Percentiles rank a stretch among this genome's conserved stretches.
phyloP scores from a whole-genome alignment of 2,113 vertebrate genomes.

The Sceloporus undulatus region DNA sequence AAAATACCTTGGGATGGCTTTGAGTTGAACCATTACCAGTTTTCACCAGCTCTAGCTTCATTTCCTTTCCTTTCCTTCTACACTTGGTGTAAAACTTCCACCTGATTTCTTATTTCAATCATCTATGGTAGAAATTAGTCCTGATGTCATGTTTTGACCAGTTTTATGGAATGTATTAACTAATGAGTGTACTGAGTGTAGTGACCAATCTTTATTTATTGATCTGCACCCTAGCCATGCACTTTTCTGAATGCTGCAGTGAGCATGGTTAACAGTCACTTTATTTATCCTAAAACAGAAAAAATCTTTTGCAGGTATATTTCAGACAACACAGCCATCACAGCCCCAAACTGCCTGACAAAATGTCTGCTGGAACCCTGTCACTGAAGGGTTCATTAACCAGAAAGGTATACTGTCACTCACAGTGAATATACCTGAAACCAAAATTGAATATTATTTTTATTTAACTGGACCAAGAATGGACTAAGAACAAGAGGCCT shows the following conservation, averaged over 20 bases:
- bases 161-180: background rate
- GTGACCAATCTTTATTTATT: conserved; percentile 15
- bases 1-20: too few species aligned
- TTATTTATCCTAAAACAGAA: conserved; percentile 5
- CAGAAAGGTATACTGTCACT: background rate
- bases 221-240: conserved; percentile 34
- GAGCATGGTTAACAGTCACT: background rate
- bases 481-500: background rate
- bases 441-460: background rate
- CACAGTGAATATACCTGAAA: background rate
- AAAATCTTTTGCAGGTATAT: fast-evolving
- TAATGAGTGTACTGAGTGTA: background rate
- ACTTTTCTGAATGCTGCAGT: background rate
- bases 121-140: background rate
- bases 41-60: background rate
- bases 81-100: fast-evolving
- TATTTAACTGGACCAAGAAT: background rate
- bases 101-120: conserved; percentile 4
- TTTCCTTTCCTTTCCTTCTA: background rate
- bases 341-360: conserved; percentile 11
- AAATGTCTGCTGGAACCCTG: background rate
- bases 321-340: background rate
- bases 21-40: background rate
- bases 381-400: conserved; percentile 19
- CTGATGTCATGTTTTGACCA: background rate